Evolutionary conservation across 2,888 invertebrate species (phyloP).

Genomic region (Spodoptera littoralis): DNA sequence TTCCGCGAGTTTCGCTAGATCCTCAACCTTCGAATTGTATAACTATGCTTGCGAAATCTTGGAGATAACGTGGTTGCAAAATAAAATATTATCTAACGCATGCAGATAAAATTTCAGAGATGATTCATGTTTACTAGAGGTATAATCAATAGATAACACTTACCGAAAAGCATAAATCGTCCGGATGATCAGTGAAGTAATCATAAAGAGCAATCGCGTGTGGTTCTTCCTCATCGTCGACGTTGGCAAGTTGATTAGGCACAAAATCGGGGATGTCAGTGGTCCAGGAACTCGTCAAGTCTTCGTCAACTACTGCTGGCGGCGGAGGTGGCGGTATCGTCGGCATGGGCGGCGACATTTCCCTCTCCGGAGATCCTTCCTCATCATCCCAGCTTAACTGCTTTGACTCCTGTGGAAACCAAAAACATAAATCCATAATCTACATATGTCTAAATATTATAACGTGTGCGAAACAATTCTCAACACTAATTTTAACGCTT

Average conservation of each 20-base stretch:
- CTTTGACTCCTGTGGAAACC: slow-evolving; percentile 73
- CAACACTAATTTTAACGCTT: slow-evolving; percentile 40
- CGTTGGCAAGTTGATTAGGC: slow-evolving; percentile 41
- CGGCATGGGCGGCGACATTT: slow-evolving; percentile 93
- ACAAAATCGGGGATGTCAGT: slow-evolving; percentile 55
- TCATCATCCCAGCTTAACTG: slow-evolving; percentile 76
- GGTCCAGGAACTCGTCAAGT: slow-evolving; percentile 71
- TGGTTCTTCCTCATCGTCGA: slow-evolving; percentile 83
- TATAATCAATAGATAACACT: slow-evolving; percentile 66
- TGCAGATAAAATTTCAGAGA: slow-evolving; percentile 8
- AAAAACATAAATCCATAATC: slow-evolving; percentile 12
- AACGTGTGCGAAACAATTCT: slow-evolving; percentile 26
- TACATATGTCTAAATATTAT: slow-evolving; percentile 1
- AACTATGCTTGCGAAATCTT: neutral
- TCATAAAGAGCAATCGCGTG: slow-evolving; percentile 94
- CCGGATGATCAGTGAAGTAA: slow-evolving; percentile 92
- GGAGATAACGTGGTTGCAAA: slow-evolving; percentile 4
- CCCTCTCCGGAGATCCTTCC: slow-evolving; percentile 75
- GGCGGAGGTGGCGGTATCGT: slow-evolving; percentile 93
- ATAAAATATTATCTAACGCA: slow-evolving; percentile 1
- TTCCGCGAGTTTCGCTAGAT: slow-evolving; percentile 19
- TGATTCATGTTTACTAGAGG: neutral
- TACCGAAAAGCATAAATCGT: slow-evolving; percentile 94
- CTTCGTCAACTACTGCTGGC: slow-evolving; percentile 84
- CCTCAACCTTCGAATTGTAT: slow-evolving; percentile 6